A percentile compares a stretch with the other conserved stretches of the same genome.
Evolutionary conservation across 2,888 invertebrate species (phyloP).

Genomic region (Andrena flavipes): DNA sequence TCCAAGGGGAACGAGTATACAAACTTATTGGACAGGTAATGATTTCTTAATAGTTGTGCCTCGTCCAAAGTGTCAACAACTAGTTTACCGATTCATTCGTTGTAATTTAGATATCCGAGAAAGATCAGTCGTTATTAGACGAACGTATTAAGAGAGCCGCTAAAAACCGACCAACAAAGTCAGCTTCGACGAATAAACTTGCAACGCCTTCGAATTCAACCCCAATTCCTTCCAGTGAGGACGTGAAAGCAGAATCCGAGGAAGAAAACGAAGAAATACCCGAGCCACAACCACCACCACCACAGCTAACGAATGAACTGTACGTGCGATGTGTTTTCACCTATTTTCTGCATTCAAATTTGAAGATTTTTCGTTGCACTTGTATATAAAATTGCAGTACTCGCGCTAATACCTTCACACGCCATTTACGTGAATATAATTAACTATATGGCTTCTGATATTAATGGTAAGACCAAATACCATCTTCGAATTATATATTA

Average conservation of each 20-base stretch:
- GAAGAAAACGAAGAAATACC: constrained; percentile 79
- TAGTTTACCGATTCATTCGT: constrained; percentile 9
- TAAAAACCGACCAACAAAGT: constrained; percentile 87
- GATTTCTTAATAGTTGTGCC: not conserved
- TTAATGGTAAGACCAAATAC: not conserved
- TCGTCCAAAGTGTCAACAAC: not conserved
- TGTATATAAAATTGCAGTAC: not conserved
- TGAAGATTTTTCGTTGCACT: not conserved
- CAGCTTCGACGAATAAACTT: constrained; percentile 85
- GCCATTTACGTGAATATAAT: not conserved
- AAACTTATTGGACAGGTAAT: constrained; percentile 95
- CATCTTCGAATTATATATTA: no score
- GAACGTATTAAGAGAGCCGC: constrained; percentile 97
- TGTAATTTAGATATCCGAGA: constrained; percentile 91
- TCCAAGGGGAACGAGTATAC: constrained; percentile 96
- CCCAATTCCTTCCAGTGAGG: constrained; percentile 83
- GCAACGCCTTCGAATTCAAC: constrained; percentile 81
- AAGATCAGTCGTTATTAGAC: constrained; percentile 96
- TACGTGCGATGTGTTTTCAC: constrained; percentile 36
- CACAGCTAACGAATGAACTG: constrained; percentile 57
- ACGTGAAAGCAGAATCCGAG: constrained; percentile 82
- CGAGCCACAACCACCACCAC: constrained; percentile 57
- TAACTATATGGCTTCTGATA: constrained; percentile 2
- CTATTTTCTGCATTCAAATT: not conserved
- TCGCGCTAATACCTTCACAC: not conserved